phyloP scores from a whole-genome alignment of 2,797 vertebrate genomes.

The Enteromius viviparus region DNA sequence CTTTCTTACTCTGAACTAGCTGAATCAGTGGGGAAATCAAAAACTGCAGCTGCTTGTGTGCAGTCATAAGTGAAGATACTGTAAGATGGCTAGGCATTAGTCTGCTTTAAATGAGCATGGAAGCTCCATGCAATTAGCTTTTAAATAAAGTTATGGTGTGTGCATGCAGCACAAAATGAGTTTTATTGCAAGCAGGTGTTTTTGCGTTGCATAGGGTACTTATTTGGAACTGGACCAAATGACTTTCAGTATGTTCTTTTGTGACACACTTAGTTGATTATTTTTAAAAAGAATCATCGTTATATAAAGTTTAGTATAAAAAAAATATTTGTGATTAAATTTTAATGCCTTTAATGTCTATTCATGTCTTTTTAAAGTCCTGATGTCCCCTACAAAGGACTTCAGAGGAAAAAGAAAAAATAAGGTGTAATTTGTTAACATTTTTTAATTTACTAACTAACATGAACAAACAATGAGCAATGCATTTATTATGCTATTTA shows the following conservation, averaged over 20 bases:
- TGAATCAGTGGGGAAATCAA: slow-evolving; percentile 39
- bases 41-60: slow-evolving; percentile 27
- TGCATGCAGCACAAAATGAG: not conserved
- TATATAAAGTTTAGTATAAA: not conserved
- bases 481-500: too few species aligned
- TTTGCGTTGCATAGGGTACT: not conserved
- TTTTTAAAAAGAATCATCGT: not conserved
- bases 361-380: not conserved
- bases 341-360: not conserved
- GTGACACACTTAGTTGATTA: not conserved
- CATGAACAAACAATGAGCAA: too few species aligned
- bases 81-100: slow-evolving; percentile 3
- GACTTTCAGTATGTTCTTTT: not conserved
- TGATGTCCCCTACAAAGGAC: not conserved
- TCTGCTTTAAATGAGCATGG: slow-evolving; percentile 6
- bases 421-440: too few species aligned
- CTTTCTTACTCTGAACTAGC: not conserved
- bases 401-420: not conserved
- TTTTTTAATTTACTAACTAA: too few species aligned
- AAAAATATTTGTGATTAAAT: too few species aligned
- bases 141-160: not conserved
- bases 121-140: slow-evolving; percentile 19
- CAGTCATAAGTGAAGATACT: slow-evolving; percentile 28
- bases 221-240: not conserved
- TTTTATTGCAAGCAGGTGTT: slow-evolving; percentile 12